These are phyloP conservation scores for Elymnias hypermnestra DNA, from an alignment of 1,140 invertebrate genomes.

Conservation along the genomic window DNA sequence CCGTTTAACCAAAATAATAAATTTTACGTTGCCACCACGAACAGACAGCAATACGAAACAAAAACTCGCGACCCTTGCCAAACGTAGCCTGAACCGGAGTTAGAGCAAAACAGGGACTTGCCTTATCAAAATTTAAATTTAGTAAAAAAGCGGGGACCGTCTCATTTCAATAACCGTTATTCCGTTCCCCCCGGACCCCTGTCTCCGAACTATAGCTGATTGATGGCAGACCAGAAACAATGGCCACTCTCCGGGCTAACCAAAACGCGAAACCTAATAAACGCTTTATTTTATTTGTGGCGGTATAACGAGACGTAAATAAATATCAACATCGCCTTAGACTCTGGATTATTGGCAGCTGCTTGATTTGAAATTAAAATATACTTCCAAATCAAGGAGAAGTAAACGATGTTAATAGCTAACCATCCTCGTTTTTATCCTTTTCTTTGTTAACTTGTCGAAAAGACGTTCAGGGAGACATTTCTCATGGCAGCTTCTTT, in stretches of 20 bases:
- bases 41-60: conserved; percentile 57
- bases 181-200: conserved; percentile 32
- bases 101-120: conserved; percentile 66
- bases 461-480: too few species aligned
- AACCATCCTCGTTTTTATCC: too few species aligned
- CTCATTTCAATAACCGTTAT: conserved; percentile 76
- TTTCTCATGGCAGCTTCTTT: too few species aligned
- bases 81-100: conserved; percentile 42
- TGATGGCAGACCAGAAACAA: conserved; percentile 69
- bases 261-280: conserved; percentile 72
- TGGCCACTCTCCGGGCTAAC: conserved; percentile 57
- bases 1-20: conserved; percentile 38
- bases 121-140: conserved; percentile 76
- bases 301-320: conserved; percentile 62
- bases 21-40: conserved; percentile 55
- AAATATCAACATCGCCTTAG: conserved; percentile 62
- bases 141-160: conserved; percentile 65
- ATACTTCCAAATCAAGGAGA: not conserved
- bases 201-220: conserved; percentile 55
- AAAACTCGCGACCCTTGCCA: conserved; percentile 56
- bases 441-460: too few species aligned
- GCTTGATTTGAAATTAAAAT: conserved; percentile 25
- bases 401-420: not conserved
- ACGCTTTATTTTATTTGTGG: conserved; percentile 72
- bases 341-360: conserved; percentile 51